A percentile compares a stretch with the other conserved stretches of the same genome.
Evolutionary conservation across 2,797 vertebrate genomes (phyloP).

Genomic region (Anabas testudineus): DNA sequence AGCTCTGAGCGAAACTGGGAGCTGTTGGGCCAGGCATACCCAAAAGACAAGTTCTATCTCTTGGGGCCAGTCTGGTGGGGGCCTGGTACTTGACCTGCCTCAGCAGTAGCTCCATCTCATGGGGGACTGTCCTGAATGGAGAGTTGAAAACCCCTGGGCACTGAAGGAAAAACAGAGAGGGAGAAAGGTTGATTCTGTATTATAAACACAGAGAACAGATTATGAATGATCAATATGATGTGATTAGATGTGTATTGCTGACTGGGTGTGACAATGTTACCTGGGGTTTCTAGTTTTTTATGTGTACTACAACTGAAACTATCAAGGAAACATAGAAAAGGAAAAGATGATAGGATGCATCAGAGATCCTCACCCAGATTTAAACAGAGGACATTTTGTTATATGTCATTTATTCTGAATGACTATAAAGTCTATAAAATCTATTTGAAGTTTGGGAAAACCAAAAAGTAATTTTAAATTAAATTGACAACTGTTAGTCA

Average conservation of each 20-base stretch:
- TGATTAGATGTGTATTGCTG: slow-evolving; percentile 9
- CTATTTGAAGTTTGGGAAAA: slow-evolving; percentile 19
- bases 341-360: not conserved
- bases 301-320: slow-evolving; percentile 4
- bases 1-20: slow-evolving; percentile 44
- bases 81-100: slow-evolving; percentile 85
- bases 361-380: not conserved
- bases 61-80: slow-evolving; percentile 54
- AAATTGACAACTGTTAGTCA: slow-evolving; percentile 27
- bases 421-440: slow-evolving; percentile 9
- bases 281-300: not conserved
- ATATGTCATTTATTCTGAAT: too few species aligned
- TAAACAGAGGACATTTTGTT: slow-evolving; percentile 9
- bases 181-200: slow-evolving; percentile 4
- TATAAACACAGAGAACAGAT: not conserved
- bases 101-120: slow-evolving; percentile 91
- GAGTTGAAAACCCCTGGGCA: slow-evolving; percentile 93
- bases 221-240: not conserved
- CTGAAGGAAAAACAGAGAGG: slow-evolving; percentile 74
- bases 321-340: not conserved
- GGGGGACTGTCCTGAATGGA: slow-evolving; percentile 86
- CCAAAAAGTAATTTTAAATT: slow-evolving; percentile 9
- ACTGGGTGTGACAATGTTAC: not conserved
- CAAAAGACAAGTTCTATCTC: slow-evolving; percentile 48
- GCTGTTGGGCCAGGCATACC: slow-evolving; percentile 36